Conservation (phyloP, 2,888 invertebrate genomes). For the Acanthococcus lagerstroemiae region DNA sequence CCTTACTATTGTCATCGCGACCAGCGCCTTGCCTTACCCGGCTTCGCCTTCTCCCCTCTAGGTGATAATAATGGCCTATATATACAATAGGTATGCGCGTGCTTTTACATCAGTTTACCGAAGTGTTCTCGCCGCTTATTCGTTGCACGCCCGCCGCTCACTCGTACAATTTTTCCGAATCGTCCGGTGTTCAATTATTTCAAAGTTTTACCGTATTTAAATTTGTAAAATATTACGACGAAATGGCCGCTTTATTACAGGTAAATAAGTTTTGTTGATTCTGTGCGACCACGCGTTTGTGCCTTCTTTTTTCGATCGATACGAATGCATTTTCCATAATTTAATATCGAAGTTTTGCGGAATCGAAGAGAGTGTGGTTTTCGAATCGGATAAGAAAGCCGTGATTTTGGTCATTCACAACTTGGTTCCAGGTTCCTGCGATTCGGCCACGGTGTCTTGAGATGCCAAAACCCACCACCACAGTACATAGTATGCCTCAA, state of each 20-base stretch:
- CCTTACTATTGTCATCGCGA: slow-evolving; percentile 21
- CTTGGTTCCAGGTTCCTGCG: no score
- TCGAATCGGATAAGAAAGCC: no score
- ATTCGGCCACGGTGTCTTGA: no score
- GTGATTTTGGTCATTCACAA: no score
- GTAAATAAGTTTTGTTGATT: no score
- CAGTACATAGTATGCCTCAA: no score
- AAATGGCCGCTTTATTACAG: slow-evolving; percentile 21
- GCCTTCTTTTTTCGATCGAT: no score
- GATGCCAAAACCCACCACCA: no score
- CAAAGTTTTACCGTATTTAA: neutral
- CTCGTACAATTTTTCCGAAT: neutral
- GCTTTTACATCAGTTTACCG: slow-evolving; percentile 15
- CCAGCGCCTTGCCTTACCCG: neutral
- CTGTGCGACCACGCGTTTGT: no score
- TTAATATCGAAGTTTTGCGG: no score
- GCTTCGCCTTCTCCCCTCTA: slow-evolving; percentile 20
- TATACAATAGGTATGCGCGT: slow-evolving; percentile 13
- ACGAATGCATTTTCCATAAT: no score
- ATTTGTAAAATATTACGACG: neutral
- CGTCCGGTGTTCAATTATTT: neutral
- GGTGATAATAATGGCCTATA: slow-evolving; percentile 28
- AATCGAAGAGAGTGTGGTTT: no score
- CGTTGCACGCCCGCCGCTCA: neutral
- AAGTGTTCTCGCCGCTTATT: neutral